These are phyloP conservation scores for Aporrectodea caliginosa DNA, from an alignment of 1,140 invertebrate genomes.

Conservation along the genomic window DNA sequence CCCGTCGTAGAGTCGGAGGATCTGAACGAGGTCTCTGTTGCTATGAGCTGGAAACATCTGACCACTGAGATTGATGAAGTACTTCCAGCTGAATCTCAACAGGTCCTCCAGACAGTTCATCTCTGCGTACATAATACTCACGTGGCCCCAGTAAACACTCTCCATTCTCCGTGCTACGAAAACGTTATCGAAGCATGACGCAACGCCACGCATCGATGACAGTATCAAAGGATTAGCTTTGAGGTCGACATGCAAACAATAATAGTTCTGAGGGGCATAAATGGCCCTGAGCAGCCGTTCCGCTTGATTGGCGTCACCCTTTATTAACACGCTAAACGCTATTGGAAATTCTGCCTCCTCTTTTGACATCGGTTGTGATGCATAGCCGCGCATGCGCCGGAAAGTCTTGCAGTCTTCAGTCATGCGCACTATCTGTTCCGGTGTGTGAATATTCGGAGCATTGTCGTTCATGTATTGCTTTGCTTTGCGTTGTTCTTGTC, in stretches of 20 bases:
- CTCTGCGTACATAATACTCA: constrained; percentile 39
- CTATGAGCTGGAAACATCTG: constrained; percentile 30
- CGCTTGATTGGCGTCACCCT: constrained; percentile 19
- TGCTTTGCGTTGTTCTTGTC: background rate
- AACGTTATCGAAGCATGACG: constrained; percentile 45
- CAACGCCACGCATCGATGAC: constrained; percentile 16
- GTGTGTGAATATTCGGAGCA: background rate
- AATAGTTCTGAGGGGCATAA: constrained; percentile 48
- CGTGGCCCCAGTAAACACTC: constrained; percentile 36
- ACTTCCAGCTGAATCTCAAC: constrained; percentile 31
- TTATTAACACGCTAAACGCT: constrained; percentile 27
- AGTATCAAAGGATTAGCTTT: constrained; percentile 24
- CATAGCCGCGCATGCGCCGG: constrained; percentile 12
- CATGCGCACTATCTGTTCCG: background rate
- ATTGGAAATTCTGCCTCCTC: constrained; percentile 31
- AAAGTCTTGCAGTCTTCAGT: constrained; percentile 21
- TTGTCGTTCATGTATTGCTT: constrained; percentile 3
- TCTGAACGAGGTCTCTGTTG: constrained; percentile 28
- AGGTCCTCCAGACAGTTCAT: constrained; percentile 45
- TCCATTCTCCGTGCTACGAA: constrained; percentile 39
- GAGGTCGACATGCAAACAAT: constrained; percentile 48
- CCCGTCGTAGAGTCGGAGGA: constrained; percentile 31
- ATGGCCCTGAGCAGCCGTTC: constrained; percentile 45
- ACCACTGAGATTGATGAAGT: constrained; percentile 35
- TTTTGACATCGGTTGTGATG: constrained; percentile 17